phyloP scores from a whole-genome alignment of 1,140 invertebrate genomes.

The Drosophila nasuta region DNA sequence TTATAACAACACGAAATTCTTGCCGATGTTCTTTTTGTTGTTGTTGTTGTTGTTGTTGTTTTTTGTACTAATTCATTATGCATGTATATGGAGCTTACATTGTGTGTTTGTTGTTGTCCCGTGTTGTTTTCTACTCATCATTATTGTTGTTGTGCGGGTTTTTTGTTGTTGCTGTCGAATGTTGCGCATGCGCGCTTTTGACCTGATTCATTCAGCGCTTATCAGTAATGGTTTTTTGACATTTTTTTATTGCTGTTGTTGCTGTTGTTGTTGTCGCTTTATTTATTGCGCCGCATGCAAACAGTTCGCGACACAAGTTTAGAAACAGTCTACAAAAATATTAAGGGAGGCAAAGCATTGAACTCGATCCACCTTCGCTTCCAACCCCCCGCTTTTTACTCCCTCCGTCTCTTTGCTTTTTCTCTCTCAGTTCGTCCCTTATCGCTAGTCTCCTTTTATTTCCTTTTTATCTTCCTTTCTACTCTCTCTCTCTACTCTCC shows the following conservation, averaged over 20 bases:
- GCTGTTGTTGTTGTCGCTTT: neutral
- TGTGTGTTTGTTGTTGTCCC: constrained; percentile 14
- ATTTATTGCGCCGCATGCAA: constrained; percentile 6
- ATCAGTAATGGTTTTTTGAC: constrained; percentile 52
- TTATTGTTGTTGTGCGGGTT: constrained; percentile 51
- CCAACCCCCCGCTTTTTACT: neutral
- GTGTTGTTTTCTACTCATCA: constrained; percentile 6
- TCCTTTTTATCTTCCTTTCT: too few relatives aligned
- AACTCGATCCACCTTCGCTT: neutral
- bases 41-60: constrained; percentile 4
- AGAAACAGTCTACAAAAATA: constrained; percentile 7
- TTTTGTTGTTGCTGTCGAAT: constrained; percentile 36
- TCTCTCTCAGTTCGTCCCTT: neutral
- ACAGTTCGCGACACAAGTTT: constrained; percentile 4
- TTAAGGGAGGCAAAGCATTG: neutral
- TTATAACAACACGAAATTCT: constrained; percentile 11
- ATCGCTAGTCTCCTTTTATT: neutral
- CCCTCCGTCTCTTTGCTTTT: neutral
- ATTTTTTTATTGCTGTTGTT: constrained; percentile 11
- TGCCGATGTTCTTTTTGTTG: neutral
- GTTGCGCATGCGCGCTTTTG: constrained; percentile 75
- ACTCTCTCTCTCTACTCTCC: too few relatives aligned
- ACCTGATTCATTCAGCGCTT: constrained; percentile 69
- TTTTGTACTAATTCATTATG: constrained; percentile 21
- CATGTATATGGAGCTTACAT: constrained; percentile 26